Evolutionary conservation across 2,888 invertebrate species (phyloP).

Genomic region (Alloscopus bannaensis): DNA sequence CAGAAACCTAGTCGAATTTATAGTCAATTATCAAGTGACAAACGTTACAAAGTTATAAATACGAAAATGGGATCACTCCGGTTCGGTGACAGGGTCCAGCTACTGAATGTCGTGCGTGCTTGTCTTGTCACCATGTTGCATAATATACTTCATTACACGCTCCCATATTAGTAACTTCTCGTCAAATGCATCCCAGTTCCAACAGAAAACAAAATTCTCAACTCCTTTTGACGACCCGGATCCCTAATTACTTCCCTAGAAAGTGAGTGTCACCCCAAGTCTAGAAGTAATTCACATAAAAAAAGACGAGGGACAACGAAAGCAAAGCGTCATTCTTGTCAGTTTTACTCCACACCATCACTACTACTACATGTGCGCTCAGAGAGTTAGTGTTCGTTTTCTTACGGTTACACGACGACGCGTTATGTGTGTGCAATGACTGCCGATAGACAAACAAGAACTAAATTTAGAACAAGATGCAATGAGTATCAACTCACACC

Average conservation of each 20-base stretch:
- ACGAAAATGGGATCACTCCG: background rate
- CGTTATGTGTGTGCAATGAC: background rate
- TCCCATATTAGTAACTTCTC: background rate
- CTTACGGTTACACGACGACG: too few relatives aligned
- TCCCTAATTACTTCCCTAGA: constrained; percentile 22
- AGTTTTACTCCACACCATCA: background rate
- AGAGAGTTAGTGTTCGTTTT: too few relatives aligned
- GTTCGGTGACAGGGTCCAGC: too few relatives aligned
- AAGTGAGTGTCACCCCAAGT: background rate
- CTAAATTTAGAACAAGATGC: constrained; percentile 21
- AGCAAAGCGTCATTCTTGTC: background rate
- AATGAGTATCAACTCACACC: constrained; percentile 14
- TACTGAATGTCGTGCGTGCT: too few relatives aligned
- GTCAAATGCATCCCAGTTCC: background rate
- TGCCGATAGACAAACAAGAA: constrained; percentile 8
- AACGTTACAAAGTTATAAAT: background rate
- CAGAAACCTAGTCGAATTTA: too few relatives aligned
- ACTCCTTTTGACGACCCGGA: constrained; percentile 8
- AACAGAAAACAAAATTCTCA: background rate
- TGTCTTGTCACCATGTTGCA: background rate
- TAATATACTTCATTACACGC: background rate
- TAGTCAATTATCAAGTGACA: too few relatives aligned
- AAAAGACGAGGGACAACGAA: background rate
- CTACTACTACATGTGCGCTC: background rate
- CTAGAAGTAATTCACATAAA: background rate